These are phyloP conservation scores for Lagopus leucura DNA, from an alignment of 2,113 vertebrate species.

Conservation along the genomic window DNA sequence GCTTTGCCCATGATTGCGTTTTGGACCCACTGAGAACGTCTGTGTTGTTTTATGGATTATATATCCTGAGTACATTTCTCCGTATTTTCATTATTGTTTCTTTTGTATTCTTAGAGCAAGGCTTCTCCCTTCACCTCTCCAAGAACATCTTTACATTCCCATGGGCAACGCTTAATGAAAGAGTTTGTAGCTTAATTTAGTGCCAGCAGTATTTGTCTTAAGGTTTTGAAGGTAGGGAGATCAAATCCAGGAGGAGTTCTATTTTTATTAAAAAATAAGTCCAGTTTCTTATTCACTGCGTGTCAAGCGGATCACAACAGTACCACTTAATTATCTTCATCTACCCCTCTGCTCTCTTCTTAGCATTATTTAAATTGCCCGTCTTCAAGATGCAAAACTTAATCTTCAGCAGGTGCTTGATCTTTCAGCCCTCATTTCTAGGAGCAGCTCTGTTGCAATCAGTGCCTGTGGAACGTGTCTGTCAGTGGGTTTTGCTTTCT, in stretches of 20 bases:
- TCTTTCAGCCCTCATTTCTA: background rate
- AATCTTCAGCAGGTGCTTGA: background rate
- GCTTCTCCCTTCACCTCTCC: constrained; percentile 11
- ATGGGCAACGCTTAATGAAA: constrained; percentile 58
- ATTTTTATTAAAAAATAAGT: constrained; percentile 68
- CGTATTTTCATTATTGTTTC: background rate
- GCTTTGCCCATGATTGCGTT: background rate
- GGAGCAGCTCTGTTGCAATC: background rate
- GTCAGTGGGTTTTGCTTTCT: background rate
- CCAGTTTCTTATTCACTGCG: constrained; percentile 18
- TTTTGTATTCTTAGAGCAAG: background rate
- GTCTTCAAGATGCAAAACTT: background rate
- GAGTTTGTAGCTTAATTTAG: constrained; percentile 62
- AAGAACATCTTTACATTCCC: constrained; percentile 35
- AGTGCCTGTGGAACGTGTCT: background rate
- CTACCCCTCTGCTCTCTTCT: constrained; percentile 1
- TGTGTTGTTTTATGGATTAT: constrained; percentile 32
- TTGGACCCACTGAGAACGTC: background rate
- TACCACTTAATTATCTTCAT: constrained; percentile 63
- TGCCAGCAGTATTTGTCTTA: constrained; percentile 44
- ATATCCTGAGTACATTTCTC: background rate
- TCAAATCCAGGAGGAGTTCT: constrained; percentile 59
- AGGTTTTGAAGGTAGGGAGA: constrained; percentile 45
- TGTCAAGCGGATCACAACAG: constrained; percentile 61
- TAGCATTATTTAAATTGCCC: constrained; percentile 36